Percentiles rank a stretch among this genome's conserved stretches.
These are phyloP conservation scores for Pedetes capensis DNA, from an alignment of 2,113 vertebrate species.

Conservation along the genomic window DNA sequence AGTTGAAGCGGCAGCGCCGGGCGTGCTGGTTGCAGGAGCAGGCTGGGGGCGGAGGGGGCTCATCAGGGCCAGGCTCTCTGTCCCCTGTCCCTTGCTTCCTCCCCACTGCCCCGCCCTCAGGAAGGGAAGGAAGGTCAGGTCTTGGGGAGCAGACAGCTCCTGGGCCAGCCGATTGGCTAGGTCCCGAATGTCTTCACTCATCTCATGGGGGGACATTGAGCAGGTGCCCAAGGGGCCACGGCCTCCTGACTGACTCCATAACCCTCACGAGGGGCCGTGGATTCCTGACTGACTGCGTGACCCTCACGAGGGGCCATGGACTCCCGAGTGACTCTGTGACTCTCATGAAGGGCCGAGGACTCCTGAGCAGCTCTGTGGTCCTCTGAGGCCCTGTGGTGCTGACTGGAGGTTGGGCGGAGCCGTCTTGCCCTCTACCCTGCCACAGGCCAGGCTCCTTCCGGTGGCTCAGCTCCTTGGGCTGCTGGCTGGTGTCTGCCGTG, in stretches of 20 bases:
- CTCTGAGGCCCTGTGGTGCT: too few species aligned
- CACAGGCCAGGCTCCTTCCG: neutral
- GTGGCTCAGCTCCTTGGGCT: neutral
- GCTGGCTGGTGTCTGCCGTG: neutral
- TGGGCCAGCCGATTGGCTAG: too few species aligned
- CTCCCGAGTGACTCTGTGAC: neutral
- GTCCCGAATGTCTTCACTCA: neutral
- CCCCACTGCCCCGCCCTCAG: neutral
- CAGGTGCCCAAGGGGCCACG: fast-evolving
- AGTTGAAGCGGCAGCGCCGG: slow-evolving; percentile 91
- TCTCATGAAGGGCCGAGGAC: neutral
- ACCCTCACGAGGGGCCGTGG: neutral
- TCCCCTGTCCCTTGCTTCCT: neutral
- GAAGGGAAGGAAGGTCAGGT: neutral
- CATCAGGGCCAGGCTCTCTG: neutral
- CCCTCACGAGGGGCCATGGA: neutral
- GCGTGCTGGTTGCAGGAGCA: slow-evolving; percentile 92
- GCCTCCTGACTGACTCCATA: too few species aligned
- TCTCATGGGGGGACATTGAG: neutral
- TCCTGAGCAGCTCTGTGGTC: neutral
- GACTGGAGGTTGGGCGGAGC: too few species aligned
- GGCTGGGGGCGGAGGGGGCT: slow-evolving; percentile 73
- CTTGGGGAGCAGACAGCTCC: neutral
- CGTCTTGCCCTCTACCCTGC: neutral
- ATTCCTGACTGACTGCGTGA: neutral